Evolutionary conservation across 2,113 vertebrate species (phyloP).

Genomic region (Deroptyus accipitrinus): DNA sequence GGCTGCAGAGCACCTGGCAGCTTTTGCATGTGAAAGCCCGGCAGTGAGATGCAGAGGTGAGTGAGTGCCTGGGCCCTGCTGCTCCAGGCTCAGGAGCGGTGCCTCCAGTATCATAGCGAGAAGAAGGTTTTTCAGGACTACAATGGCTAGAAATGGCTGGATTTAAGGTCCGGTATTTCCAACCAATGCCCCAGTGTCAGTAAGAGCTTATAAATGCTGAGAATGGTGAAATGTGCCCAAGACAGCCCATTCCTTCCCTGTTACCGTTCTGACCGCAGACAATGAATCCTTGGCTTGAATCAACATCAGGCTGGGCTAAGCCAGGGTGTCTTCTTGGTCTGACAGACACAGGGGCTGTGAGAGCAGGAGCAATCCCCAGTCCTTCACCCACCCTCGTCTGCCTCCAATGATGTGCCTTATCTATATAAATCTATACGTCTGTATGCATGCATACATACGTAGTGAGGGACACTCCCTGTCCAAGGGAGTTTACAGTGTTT

Average conservation of each 20-base stretch:
- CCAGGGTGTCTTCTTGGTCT: background rate
- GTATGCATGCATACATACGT: background rate
- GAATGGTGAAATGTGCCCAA: background rate
- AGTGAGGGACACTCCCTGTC: background rate
- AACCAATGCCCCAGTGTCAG: background rate
- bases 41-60: background rate
- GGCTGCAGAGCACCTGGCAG: background rate
- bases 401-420: background rate
- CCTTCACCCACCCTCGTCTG: background rate
- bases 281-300: background rate
- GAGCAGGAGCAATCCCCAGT: background rate
- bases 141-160: background rate
- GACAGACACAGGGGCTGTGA: background rate
- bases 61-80: background rate
- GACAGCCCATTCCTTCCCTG: background rate
- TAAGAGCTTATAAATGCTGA: background rate
- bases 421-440: background rate
- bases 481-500: background rate
- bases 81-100: background rate
- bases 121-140: background rate
- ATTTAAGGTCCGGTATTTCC: background rate
- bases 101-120: background rate
- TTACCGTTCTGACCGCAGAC: background rate
- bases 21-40: background rate
- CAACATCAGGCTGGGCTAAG: background rate